These are phyloP conservation scores for Cherax destructor DNA, from an alignment of 1,140 invertebrate genomes.

Conservation along the genomic window DNA sequence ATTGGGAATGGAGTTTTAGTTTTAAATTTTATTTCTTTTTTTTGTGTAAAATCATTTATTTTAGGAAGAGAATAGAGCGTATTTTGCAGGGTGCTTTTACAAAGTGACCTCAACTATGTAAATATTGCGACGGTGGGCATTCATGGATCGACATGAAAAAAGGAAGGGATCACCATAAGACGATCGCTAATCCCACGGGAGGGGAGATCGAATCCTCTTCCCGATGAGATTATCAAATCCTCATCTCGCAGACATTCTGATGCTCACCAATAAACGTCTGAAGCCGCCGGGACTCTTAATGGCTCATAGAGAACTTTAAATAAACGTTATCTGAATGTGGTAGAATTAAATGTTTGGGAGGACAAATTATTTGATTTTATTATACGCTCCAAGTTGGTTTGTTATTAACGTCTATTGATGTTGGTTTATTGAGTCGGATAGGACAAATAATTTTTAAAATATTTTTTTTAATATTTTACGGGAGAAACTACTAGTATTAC, in stretches of 20 bases:
- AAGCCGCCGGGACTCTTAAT: not conserved
- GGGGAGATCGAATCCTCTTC: conserved; percentile 34
- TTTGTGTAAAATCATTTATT: too few species aligned
- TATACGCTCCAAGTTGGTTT: too few species aligned
- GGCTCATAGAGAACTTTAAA: not conserved
- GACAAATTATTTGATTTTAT: too few species aligned
- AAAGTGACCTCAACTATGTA: not conserved
- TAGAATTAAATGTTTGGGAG: not conserved
- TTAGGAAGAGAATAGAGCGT: too few species aligned
- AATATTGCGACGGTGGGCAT: not conserved
- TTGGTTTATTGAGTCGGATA: too few species aligned
- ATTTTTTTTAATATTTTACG: too few species aligned
- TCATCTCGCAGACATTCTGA: conserved; percentile 37
- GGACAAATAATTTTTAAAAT: too few species aligned
- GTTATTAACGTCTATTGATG: too few species aligned
- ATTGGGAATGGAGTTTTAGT: too few species aligned
- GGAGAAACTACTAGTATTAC: too few species aligned
- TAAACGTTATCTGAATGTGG: not conserved
- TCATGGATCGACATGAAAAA: conserved; percentile 11
- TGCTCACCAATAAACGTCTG: not conserved
- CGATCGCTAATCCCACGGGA: conserved; percentile 32
- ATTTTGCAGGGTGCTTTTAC: not conserved
- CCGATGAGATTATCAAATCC: conserved; percentile 29
- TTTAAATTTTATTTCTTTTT: too few species aligned
- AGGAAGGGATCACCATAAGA: conserved; percentile 10